Percentiles rank a stretch among this genome's conserved stretches.
Conservation (phyloP, 2,113 vertebrate genomes). For the Dipodomys stephensi region DNA sequence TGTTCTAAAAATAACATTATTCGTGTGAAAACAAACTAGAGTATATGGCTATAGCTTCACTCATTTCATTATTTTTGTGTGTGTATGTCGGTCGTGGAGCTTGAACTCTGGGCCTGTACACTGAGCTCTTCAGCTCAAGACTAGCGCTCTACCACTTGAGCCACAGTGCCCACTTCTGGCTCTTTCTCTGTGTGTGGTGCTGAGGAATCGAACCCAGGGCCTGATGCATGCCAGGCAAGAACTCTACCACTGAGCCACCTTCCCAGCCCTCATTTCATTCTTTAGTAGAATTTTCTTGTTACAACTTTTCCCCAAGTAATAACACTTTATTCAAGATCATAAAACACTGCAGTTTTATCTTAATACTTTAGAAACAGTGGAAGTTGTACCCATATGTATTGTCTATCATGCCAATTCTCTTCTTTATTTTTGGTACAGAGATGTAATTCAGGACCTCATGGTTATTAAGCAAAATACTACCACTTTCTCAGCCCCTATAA, state of each 20-base stretch:
- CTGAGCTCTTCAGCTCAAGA: too few species aligned
- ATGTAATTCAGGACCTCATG: too few species aligned
- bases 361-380: background rate
- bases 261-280: background rate
- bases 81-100: too few species aligned
- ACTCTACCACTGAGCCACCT: too few species aligned
- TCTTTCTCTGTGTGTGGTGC: too few species aligned
- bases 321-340: background rate
- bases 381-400: background rate
- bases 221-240: too few species aligned
- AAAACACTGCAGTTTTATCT: background rate
- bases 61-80: background rate
- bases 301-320: background rate
- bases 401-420: background rate
- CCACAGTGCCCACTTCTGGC: too few species aligned
- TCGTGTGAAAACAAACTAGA: constrained; percentile 21
- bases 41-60: background rate
- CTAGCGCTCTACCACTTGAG: too few species aligned
- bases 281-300: constrained; percentile 32
- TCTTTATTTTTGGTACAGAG: too few species aligned
- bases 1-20: constrained; percentile 20
- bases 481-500: background rate
- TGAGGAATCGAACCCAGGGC: too few species aligned
- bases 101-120: too few species aligned
- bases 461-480: too few species aligned